A percentile compares a stretch with the other conserved stretches of the same genome.
Conservation (phyloP, 2,113 vertebrate genomes). For the Hydropotes inermis region DNA sequence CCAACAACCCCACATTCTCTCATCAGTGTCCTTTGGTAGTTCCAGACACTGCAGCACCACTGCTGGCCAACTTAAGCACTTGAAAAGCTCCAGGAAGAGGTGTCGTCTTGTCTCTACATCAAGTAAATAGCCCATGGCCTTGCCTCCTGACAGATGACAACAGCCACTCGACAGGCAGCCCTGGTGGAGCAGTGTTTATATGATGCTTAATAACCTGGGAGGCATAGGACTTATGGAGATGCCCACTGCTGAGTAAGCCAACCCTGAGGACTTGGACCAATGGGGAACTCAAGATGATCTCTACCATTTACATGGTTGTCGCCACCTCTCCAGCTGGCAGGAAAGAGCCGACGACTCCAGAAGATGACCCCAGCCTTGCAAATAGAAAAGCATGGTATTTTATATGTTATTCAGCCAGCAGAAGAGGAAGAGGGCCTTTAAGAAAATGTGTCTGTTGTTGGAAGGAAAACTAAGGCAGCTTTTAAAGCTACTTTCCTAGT, state of each 20-base stretch:
- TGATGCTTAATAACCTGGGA: conserved; percentile 32
- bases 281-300: neutral
- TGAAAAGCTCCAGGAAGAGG: conserved; percentile 1
- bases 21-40: neutral
- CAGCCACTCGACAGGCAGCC: neutral
- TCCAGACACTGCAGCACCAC: neutral
- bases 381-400: neutral
- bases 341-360: neutral
- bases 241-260: conserved; percentile 29
- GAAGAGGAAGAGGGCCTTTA: neutral
- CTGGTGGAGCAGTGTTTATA: conserved; percentile 2
- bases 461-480: neutral
- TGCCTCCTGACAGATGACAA: neutral
- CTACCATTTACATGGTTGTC: neutral
- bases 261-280: neutral
- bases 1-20: neutral
- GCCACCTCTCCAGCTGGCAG: neutral
- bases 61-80: neutral
- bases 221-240: neutral
- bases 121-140: neutral
- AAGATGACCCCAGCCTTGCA: neutral
- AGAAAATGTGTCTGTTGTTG: neutral
- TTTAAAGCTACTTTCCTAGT: neutral
- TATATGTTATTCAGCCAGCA: neutral
- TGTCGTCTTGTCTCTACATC: neutral